Conservation (phyloP, 2,113 vertebrate genomes). For the Hystrix brachyura region DNA sequence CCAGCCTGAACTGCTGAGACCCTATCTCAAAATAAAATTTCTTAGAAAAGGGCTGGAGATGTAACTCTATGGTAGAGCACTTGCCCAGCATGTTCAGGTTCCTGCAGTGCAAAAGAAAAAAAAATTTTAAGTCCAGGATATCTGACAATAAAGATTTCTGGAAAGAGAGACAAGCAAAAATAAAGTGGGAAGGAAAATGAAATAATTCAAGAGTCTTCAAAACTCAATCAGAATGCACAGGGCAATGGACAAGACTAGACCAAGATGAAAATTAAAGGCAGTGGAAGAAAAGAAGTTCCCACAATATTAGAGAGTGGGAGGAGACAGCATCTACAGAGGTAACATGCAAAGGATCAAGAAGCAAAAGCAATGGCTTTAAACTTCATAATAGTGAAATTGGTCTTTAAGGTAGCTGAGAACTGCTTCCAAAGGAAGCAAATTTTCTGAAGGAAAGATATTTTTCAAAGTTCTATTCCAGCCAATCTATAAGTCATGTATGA, state of each 20-base stretch:
- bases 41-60: neutral
- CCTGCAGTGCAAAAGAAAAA: neutral
- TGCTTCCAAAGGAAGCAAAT: neutral
- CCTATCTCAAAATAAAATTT: neutral
- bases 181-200: neutral
- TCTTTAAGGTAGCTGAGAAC: neutral
- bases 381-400: neutral
- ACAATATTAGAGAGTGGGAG: rapidly evolving
- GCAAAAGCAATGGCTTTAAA: neutral
- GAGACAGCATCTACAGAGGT: rapidly evolving
- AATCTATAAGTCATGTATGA: neutral
- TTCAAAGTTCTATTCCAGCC: neutral
- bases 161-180: neutral
- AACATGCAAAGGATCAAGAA: neutral
- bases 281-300: neutral
- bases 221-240: neutral
- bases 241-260: no score
- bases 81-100: neutral
- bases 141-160: neutral
- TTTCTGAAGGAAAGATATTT: neutral
- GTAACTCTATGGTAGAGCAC: neutral
- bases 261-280: neutral
- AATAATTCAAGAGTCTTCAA: neutral
- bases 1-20: neutral
- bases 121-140: neutral